phyloP scores from a whole-genome alignment of 2,113 vertebrate species.

The Poecilia latipinna region DNA sequence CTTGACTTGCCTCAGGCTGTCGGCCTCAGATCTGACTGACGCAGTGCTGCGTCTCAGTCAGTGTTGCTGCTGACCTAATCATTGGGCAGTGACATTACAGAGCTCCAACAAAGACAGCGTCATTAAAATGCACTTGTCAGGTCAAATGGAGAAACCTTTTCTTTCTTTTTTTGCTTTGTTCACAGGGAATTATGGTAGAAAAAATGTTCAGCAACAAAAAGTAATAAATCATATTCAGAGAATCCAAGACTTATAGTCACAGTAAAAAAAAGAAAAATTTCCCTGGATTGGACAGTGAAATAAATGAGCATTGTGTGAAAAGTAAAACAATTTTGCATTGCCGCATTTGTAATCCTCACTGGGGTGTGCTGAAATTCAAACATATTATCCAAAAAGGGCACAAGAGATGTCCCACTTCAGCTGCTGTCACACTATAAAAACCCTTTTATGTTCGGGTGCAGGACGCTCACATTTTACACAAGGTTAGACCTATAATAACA shows the following conservation, averaged over 20 bases:
- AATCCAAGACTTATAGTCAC: background rate
- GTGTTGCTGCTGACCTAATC: conserved; percentile 28
- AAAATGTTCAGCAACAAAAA: background rate
- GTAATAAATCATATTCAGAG: background rate
- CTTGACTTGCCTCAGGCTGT: conserved; percentile 13
- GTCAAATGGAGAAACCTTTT: conserved; percentile 2
- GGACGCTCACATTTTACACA: background rate
- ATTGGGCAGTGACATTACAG: conserved; percentile 3
- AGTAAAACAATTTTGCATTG: background rate
- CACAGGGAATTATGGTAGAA: background rate
- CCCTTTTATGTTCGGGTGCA: background rate
- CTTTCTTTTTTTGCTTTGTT: conserved; percentile 7
- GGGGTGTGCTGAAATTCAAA: background rate
- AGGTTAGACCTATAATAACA: background rate
- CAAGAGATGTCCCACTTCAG: background rate
- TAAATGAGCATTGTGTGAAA: background rate
- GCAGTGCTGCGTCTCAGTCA: conserved; percentile 10
- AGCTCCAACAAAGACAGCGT: conserved; percentile 3
- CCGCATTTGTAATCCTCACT: background rate
- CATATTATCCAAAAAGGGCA: background rate
- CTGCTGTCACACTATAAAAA: background rate
- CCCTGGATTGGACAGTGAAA: background rate
- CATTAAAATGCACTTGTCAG: conserved; percentile 7
- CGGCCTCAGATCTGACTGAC: conserved; percentile 30
- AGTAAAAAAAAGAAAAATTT: background rate